phyloP scores from a whole-genome alignment of 1,140 invertebrate genomes.

The Notospermus geniculatus region DNA sequence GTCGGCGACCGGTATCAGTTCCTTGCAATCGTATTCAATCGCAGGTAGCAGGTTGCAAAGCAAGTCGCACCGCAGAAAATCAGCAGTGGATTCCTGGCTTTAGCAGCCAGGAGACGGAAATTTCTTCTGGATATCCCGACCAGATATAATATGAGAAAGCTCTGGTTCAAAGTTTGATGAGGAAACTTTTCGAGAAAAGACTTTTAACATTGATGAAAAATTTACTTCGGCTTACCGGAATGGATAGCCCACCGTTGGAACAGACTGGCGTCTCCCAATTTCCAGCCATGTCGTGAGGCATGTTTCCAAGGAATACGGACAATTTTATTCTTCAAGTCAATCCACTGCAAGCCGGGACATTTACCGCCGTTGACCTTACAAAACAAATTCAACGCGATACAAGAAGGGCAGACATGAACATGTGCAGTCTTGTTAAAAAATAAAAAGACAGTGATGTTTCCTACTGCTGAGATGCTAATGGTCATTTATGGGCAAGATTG shows the following conservation, averaged over 20 bases:
- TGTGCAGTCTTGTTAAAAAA: too few species aligned
- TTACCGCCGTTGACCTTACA: conserved; percentile 21
- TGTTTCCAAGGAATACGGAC: conserved; percentile 44
- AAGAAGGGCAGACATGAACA: too few species aligned
- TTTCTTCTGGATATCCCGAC: neutral
- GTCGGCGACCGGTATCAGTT: too few species aligned
- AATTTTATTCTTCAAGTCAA: conserved; percentile 30
- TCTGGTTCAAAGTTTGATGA: neutral
- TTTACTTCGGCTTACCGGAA: conserved; percentile 32
- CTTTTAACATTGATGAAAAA: conserved; percentile 14
- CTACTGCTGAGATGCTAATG: too few species aligned
- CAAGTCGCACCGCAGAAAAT: too few species aligned
- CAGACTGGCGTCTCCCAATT: conserved; percentile 30
- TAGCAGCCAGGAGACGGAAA: neutral
- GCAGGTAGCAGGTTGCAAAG: too few species aligned
- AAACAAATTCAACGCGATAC: too few species aligned
- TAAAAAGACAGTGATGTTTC: too few species aligned
- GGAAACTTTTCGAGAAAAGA: neutral
- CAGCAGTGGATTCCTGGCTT: too few species aligned
- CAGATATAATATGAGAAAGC: neutral
- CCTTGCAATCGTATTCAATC: too few species aligned
- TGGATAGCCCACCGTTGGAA: conserved; percentile 41
- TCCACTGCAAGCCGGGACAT: conserved; percentile 34
- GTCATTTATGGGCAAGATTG: too few species aligned
- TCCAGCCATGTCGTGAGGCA: conserved; percentile 37